Evolutionary conservation across 1,140 invertebrate species (phyloP).

Genomic region (Aradophagus sp.): DNA sequence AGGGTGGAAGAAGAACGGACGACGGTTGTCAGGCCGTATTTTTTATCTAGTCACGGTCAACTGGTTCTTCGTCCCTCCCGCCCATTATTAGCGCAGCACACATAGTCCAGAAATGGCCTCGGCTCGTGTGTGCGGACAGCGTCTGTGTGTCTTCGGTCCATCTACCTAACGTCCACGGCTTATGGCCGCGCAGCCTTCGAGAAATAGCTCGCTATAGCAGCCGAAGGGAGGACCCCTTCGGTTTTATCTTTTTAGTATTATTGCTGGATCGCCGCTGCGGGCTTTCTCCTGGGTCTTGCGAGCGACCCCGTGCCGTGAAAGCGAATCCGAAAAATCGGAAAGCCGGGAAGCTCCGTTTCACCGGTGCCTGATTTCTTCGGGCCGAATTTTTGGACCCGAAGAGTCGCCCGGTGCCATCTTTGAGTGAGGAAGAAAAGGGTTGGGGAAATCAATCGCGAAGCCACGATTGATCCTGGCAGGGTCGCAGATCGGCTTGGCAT

Average conservation of each 20-base stretch:
- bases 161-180: slow-evolving; percentile 64
- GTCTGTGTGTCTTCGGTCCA: slow-evolving; percentile 50
- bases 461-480: slow-evolving; percentile 12
- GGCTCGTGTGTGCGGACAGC: slow-evolving; percentile 30
- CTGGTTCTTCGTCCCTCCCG: slow-evolving; percentile 71
- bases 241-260: slow-evolving; percentile 76
- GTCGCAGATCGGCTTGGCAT: slow-evolving; percentile 30
- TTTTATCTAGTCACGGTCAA: slow-evolving; percentile 77
- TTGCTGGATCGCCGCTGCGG: slow-evolving; percentile 69
- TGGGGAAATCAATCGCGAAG: slow-evolving; percentile 2
- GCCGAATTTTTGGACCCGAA: slow-evolving; percentile 10
- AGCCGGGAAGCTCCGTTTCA: slow-evolving; percentile 11
- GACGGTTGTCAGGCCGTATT: slow-evolving; percentile 70
- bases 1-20: slow-evolving; percentile 52
- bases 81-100: slow-evolving; percentile 75
- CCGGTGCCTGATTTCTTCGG: slow-evolving; percentile 16
- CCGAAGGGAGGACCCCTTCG: slow-evolving; percentile 66
- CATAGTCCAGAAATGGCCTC: slow-evolving; percentile 52
- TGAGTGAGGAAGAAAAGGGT: neutral
- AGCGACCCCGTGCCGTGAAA: slow-evolving; percentile 23
- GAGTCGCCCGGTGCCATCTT: neutral
- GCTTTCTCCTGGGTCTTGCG: slow-evolving; percentile 39
- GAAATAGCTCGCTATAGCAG: slow-evolving; percentile 63
- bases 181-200: slow-evolving; percentile 63
- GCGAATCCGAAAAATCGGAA: slow-evolving; percentile 23